phyloP scores from a whole-genome alignment of 2,113 vertebrate genomes.

The Dipodomys merriami region DNA sequence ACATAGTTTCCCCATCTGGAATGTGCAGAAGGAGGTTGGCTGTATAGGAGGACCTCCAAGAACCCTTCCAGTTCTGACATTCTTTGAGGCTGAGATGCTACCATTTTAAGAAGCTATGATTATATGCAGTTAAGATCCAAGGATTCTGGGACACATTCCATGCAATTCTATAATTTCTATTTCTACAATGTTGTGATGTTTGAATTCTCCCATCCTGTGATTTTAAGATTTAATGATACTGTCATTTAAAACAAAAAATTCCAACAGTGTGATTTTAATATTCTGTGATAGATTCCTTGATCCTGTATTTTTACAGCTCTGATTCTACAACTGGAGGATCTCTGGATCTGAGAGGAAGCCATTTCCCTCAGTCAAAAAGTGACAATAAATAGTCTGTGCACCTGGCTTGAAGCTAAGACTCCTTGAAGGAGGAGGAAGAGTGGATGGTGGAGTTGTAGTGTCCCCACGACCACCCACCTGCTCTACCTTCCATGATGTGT shows the following conservation, averaged over 20 bases:
- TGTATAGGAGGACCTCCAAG: constrained; percentile 8
- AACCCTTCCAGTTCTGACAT: constrained; percentile 51
- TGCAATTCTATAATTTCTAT: constrained; percentile 54
- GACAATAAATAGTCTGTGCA: constrained; percentile 39
- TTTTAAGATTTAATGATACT: constrained; percentile 63
- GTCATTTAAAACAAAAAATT: constrained; percentile 41
- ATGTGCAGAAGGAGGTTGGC: background rate
- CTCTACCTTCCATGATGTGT: background rate
- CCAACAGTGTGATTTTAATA: constrained; percentile 50
- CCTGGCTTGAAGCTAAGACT: constrained; percentile 39
- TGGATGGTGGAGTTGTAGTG: background rate
- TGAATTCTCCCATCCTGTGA: constrained; percentile 31
- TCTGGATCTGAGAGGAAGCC: constrained; percentile 45
- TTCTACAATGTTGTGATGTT: constrained; percentile 51
- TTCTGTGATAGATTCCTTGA: constrained; percentile 51
- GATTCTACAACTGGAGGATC: constrained; percentile 40
- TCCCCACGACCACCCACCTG: background rate
- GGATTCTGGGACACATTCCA: constrained; percentile 55
- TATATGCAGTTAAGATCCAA: constrained; percentile 32
- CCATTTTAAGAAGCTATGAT: constrained; percentile 55
- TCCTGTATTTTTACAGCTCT: constrained; percentile 37
- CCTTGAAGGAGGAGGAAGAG: background rate
- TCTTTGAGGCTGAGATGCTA: constrained; percentile 53
- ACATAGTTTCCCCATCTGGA: constrained; percentile 5
- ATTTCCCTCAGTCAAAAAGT: constrained; percentile 3